These are phyloP conservation scores for Synchiropus splendidus DNA, from an alignment of 2,113 vertebrate genomes.

Conservation along the genomic window DNA sequence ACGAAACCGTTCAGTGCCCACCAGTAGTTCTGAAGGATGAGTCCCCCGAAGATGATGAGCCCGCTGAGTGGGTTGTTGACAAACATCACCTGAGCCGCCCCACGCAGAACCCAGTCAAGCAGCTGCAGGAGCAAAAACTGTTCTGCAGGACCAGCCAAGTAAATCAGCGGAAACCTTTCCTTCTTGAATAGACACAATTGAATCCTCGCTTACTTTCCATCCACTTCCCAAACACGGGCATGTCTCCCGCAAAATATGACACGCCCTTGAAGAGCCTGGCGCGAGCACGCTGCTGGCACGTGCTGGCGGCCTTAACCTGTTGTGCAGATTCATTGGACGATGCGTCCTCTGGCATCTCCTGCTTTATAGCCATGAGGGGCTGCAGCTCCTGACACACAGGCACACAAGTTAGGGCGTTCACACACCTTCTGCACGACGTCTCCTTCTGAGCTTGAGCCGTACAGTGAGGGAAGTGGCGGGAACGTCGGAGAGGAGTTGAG, in stretches of 20 bases:
- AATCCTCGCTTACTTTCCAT: constrained; percentile 68
- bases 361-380: constrained; percentile 51
- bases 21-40: constrained; percentile 90
- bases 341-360: not conserved
- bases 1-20: constrained; percentile 86
- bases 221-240: constrained; percentile 64
- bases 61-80: constrained; percentile 93
- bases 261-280: constrained; percentile 34
- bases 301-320: not conserved
- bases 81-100: constrained; percentile 92
- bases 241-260: constrained; percentile 66
- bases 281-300: constrained; percentile 12
- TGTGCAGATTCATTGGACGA: constrained; percentile 4
- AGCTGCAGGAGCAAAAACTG: constrained; percentile 80
- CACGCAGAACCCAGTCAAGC: constrained; percentile 86
- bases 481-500: not conserved
- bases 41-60: constrained; percentile 73
- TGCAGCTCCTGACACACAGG: constrained; percentile 48
- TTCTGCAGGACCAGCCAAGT: constrained; percentile 59
- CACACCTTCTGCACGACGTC: not conserved
- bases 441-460: not conserved
- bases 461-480: constrained; percentile 15
- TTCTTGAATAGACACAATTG: not conserved
- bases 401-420: not conserved
- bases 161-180: not conserved